These are phyloP conservation scores for Oncorhynchus keta DNA, from an alignment of 2,113 vertebrate genomes.

Conservation along the genomic window DNA sequence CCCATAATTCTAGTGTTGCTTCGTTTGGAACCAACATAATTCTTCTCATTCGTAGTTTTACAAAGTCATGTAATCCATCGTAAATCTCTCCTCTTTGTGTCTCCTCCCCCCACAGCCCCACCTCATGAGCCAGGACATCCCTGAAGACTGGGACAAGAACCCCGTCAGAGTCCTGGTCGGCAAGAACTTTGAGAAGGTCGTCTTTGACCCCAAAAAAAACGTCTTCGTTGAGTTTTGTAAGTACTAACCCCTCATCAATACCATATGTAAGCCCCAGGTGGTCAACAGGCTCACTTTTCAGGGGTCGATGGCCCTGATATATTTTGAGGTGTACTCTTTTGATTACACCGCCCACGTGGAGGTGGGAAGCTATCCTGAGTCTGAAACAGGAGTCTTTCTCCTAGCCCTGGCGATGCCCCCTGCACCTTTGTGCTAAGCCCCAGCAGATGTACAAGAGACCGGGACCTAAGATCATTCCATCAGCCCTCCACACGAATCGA, in stretches of 20 bases:
- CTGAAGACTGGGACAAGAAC: conserved; percentile 93
- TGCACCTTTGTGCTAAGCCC: neutral
- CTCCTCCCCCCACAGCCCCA: conserved; percentile 78
- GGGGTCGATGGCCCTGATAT: neutral
- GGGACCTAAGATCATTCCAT: neutral
- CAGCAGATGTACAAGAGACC: conserved; percentile 1
- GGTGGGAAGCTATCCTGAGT: neutral
- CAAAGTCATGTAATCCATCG: neutral
- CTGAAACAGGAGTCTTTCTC: conserved; percentile 32
- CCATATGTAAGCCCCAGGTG: neutral
- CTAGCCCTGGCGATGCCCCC: neutral
- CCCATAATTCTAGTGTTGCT: too few species aligned
- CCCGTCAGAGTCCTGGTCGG: conserved; percentile 92
- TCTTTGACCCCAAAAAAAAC: conserved; percentile 85
- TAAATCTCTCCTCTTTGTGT: neutral
- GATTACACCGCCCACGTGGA: neutral
- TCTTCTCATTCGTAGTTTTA: too few species aligned
- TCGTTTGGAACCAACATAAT: too few species aligned
- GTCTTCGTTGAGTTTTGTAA: conserved; percentile 98
- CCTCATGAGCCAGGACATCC: conserved; percentile 96
- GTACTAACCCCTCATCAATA: conserved; percentile 46
- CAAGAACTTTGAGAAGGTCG: conserved; percentile 94
- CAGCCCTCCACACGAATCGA: conserved; percentile 1
- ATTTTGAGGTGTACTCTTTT: conserved; percentile 10
- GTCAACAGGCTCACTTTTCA: too few species aligned